A percentile compares a stretch with the other conserved stretches of the same genome.
Evolutionary conservation across 2,113 vertebrate species (phyloP).

Genomic region (Meleagris gallopavo): DNA sequence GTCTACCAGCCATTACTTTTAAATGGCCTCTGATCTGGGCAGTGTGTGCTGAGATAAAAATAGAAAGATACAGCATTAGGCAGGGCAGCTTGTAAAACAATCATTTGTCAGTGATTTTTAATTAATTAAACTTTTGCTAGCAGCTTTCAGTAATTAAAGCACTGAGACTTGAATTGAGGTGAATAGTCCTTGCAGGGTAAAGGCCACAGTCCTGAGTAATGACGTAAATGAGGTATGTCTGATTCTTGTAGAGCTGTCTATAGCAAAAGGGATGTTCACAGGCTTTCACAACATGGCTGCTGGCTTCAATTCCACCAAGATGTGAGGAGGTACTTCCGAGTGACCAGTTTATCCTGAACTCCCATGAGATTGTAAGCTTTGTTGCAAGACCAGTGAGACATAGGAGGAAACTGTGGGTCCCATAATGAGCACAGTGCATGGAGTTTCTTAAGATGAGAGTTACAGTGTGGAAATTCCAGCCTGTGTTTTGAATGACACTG

Average conservation of each 20-base stretch:
- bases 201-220: not conserved
- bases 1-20: not conserved
- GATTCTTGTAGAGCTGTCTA: not conserved
- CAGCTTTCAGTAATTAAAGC: not conserved
- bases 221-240: not conserved
- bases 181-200: not conserved
- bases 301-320: not conserved
- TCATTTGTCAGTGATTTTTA: not conserved
- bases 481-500: not conserved
- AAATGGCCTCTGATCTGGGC: not conserved
- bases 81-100: not conserved
- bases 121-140: not conserved
- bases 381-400: not conserved
- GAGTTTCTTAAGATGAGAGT: not conserved
- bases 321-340: rapidly evolving
- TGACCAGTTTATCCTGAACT: not conserved
- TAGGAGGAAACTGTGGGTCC: not conserved
- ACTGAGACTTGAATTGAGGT: not conserved
- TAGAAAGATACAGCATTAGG: not conserved
- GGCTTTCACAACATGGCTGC: not conserved
- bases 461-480: not conserved
- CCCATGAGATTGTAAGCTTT: not conserved
- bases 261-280: not conserved
- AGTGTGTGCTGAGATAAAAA: not conserved
- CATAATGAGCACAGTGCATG: too few relatives aligned